Conservation (phyloP, 2,888 invertebrate species). For the Cantharis nigra region DNA sequence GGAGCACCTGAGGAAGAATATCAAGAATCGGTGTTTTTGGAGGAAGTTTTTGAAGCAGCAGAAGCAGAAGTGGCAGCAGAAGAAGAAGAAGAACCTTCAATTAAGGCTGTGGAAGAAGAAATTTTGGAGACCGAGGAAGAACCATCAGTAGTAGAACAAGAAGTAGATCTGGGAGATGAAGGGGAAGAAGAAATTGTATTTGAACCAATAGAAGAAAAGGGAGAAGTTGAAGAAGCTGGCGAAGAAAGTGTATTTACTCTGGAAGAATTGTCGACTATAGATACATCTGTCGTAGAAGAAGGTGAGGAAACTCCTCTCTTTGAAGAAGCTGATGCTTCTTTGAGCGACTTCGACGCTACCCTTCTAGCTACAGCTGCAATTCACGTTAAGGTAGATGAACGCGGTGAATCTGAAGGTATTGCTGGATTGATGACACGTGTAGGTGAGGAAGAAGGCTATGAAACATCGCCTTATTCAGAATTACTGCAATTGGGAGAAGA, state of each 20-base stretch:
- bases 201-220: neutral
- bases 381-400: neutral
- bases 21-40: neutral
- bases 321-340: neutral
- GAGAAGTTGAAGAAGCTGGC: neutral
- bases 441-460: neutral
- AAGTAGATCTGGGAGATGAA: neutral
- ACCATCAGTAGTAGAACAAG: neutral
- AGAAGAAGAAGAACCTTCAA: neutral
- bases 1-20: neutral
- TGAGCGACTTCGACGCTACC: neutral
- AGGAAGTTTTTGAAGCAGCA: constrained; percentile 2
- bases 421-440: neutral
- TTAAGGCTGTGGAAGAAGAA: neutral
- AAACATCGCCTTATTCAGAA: neutral
- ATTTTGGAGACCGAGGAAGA: neutral
- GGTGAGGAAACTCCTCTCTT: neutral
- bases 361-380: neutral
- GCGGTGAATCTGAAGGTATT: neutral
- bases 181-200: neutral
- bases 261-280: neutral
- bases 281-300: neutral
- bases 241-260: constrained; percentile 1
- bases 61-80: neutral
- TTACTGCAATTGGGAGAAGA: neutral